Evolutionary conservation across 2,113 vertebrate species (phyloP), one percentile per base, ranked within the genome.

Genomic region (Gymnarchus niloticus): DNA sequence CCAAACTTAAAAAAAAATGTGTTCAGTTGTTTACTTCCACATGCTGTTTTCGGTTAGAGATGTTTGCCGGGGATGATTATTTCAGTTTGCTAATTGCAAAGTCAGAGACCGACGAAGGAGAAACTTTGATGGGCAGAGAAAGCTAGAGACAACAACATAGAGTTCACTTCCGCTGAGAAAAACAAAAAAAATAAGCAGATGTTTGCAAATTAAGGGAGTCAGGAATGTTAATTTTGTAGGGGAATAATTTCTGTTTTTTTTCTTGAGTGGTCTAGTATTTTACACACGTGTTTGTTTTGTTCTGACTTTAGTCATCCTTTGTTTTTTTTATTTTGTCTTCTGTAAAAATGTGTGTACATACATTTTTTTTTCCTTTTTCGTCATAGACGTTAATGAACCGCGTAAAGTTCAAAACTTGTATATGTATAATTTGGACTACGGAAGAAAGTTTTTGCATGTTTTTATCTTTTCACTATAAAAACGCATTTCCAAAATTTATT

Each of bases 321-420:
- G 94, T 95, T 96, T 92, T 93, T 96, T 96, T 95, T 94, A 93
- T 96, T 95, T 95, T 95, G 95, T 96, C 95, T 95, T 97, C 96
- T 98, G 97, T 98, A 98, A 96, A 98, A 97, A 94, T 95, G 94
- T 96, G 96, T 99, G 97, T 99, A 99, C 96, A 99, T 99, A 99
- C 96, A 90, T 85, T 87, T 87, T 51, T 87, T 84, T 86, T 52
- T 89, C 91, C 90, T 91, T 82, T 92, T 93, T 97, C 93, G 94
- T 95, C 97, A 96, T 98, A 97, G 97, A 97, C 96, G 95, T 95
- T 96, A 94, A 96, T 95, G 92, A 96, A 97, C 95, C 96, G 94
- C 95, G 95, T 95, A 95, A 95, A 93, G 96, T 97, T 97, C 96
- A 92, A 94, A 96, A 96, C 96, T 95, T 91, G 96, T 98, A 96